Conservation (phyloP, 2,113 vertebrate species). For the Erythrocercus mccallii region DNA sequence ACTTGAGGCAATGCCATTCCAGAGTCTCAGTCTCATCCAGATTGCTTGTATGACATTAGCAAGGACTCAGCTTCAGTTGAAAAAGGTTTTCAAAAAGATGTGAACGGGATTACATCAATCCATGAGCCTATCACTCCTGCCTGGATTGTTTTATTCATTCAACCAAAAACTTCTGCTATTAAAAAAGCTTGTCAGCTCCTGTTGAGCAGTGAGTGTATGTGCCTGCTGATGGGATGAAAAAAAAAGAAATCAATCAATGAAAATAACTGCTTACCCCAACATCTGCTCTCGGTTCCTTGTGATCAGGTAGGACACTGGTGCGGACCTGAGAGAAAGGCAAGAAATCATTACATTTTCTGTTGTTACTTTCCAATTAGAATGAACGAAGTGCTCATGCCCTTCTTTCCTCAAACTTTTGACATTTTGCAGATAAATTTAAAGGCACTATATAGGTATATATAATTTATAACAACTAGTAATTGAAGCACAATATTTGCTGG, state of each 20-base stretch:
- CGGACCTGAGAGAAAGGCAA: slow-evolving; percentile 58
- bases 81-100: not conserved
- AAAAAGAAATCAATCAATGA: not conserved
- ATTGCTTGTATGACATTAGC: not conserved
- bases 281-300: slow-evolving; percentile 73
- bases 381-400: not conserved
- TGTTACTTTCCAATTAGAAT: not conserved
- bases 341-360: not conserved
- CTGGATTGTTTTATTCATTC: not conserved
- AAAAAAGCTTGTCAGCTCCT: not conserved
- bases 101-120: not conserved
- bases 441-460: not conserved
- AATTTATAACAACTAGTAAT: not conserved
- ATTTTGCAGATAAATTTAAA: not conserved
- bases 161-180: not conserved
- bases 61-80: not conserved
- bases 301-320: slow-evolving; percentile 68
- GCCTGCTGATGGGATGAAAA: not conserved
- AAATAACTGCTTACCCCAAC: slow-evolving; percentile 68
- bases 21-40: not conserved
- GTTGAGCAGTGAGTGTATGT: not conserved
- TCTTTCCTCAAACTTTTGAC: not conserved
- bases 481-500: not conserved
- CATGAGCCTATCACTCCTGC: not conserved
- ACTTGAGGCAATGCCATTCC: not conserved